Evolutionary conservation across 2,888 invertebrate species (phyloP), one percentile per base, ranked within the genome.

Genomic region (Tillus elongatus): DNA sequence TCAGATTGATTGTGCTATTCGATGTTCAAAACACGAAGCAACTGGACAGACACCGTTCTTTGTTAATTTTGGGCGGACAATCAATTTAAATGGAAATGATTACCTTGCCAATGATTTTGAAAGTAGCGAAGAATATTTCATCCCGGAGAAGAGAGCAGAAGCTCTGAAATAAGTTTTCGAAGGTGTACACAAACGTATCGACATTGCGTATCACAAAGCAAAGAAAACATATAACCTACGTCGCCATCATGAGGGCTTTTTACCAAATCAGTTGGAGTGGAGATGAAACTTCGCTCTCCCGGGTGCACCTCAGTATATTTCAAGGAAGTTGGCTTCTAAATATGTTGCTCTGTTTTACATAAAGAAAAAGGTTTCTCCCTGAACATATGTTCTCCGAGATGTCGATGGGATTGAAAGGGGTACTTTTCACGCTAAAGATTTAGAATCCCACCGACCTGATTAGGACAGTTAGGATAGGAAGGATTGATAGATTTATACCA

Each of bases 1-100:
- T 4, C 35, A 42, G 24, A 13, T 47, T 8, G 41, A 39, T 6
- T 49, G 44, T 41, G 44, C 49, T 8, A 34, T 49, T 2, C 40
- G 46, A 14, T 40, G 47, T 2, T 36, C 44, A 2, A 39, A 35
- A 26, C 47, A 47, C 19, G 47, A 48, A 40, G 40, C 40, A 2
- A 48, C 47, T 2, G 32, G 31, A 1, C 26, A 39, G 9, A 41
- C 42, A 6, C 43, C 43, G 1, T 44, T 40, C 36, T 47, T 44
- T 29, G 15, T 49, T 1, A 42, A 43, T 34, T 48, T 46, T 28
- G 46, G 46, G 14, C 33, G 33, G 10, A 40, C 44, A 14, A 39
- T 47, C 35, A 14, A 27, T n/a, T 31, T 44, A 8, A 13, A 19
- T 8, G 44, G 42, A 2, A 16, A 19, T 12, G 31, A 37, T 12